Evolutionary conservation across 2,888 invertebrate species (phyloP).

Genomic region (Dryobotodes eremita): DNA sequence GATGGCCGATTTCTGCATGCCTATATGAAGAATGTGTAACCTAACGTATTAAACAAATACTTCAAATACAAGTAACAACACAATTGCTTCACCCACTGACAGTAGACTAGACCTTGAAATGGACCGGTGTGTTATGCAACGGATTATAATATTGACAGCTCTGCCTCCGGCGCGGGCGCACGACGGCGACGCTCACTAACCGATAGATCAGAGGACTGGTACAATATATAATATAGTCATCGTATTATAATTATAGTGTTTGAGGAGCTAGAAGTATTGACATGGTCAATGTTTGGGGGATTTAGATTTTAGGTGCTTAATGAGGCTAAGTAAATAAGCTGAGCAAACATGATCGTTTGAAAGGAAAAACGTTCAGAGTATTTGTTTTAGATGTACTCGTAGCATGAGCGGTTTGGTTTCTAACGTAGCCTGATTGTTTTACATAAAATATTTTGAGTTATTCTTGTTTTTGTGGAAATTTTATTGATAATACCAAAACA

Average conservation of each 20-base stretch:
- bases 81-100: conserved; percentile 55
- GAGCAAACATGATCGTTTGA: no score
- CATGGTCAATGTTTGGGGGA: conserved; percentile 30
- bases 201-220: conserved; percentile 33
- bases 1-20: background rate
- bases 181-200: conserved; percentile 18
- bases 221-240: conserved; percentile 45
- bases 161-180: conserved; percentile 45
- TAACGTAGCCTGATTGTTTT: background rate
- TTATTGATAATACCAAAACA: background rate
- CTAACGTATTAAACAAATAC: conserved; percentile 33
- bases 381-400: conserved; percentile 8
- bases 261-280: conserved; percentile 37
- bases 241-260: conserved; percentile 30
- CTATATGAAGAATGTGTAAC: background rate
- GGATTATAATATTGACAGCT: conserved; percentile 62
- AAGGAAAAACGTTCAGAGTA: background rate
- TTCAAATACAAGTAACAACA: conserved; percentile 21
- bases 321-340: conserved; percentile 11
- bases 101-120: conserved; percentile 63
- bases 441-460: background rate
- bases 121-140: conserved; percentile 65
- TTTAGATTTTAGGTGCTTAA: conserved; percentile 32
- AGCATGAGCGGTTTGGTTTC: background rate
- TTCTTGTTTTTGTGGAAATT: background rate